Percentiles rank a stretch among this genome's conserved stretches.
Evolutionary conservation across 2,113 vertebrate species (phyloP).

Genomic region (Rhipidura dahli): DNA sequence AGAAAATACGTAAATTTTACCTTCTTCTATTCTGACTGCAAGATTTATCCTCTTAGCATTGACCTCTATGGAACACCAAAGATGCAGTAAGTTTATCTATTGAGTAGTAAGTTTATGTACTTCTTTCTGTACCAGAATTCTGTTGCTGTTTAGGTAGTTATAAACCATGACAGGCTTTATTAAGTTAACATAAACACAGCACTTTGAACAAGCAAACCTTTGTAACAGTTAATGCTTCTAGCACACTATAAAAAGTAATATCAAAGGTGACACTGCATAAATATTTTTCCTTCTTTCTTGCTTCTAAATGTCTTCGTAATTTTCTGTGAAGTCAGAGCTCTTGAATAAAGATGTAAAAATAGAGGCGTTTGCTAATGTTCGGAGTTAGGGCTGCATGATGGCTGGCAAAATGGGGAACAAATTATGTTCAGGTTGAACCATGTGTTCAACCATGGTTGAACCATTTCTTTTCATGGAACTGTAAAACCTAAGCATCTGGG

Average conservation of each 20-base stretch:
- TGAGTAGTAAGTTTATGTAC: background rate
- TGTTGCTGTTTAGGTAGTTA: background rate
- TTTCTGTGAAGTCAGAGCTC: background rate
- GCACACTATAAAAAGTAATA: background rate
- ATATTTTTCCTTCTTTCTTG: background rate
- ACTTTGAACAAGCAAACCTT: background rate
- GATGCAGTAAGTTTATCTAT: background rate
- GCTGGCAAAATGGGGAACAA: background rate
- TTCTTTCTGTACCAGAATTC: background rate
- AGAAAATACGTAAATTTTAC: background rate
- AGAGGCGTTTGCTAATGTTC: background rate
- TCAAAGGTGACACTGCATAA: background rate
- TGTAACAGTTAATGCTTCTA: background rate
- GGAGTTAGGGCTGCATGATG: background rate
- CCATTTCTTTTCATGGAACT: background rate
- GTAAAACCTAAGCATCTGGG: background rate
- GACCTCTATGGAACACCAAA: background rate
- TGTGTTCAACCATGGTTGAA: no score
- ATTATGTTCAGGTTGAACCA: background rate
- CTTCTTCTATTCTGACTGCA: background rate
- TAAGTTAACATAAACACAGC: background rate
- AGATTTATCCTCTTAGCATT: background rate
- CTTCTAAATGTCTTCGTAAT: background rate
- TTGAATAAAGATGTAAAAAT: slow-evolving; percentile 3
- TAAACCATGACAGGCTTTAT: background rate